Base-by-base conservation (phyloP, 2,113 vertebrate species). In the Elgaria multicarinata region DNA sequence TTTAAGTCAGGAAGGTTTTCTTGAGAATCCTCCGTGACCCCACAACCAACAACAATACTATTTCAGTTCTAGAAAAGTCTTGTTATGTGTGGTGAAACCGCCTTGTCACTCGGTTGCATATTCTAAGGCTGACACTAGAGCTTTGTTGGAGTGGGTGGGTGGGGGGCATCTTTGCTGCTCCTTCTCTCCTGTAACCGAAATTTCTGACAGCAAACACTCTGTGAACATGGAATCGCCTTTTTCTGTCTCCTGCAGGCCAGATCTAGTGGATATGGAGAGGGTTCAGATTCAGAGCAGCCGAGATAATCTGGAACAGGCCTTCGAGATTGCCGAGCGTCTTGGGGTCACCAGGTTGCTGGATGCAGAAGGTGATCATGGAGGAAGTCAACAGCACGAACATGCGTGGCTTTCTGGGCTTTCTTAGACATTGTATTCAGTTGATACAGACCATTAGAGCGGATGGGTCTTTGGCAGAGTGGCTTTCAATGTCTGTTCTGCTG, bases 301-400 rank as follows among this genome's bases (percentile, higher is more conserved):
- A 44, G 99, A 99, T 81, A 99, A 99, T 95, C 98, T 99, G 67
- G 99, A 99, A 91, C 99, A 99, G 94, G 99, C 99, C 87, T 99
- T 99, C 0, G 98, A 99, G 96, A 98, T 99, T 1, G 99, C 98
- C 0, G 99, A 99, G 96, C 98, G 97, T 71, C 96, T 99, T 12
- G 99, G 99, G 0, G 99, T 99, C 69, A 99, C 99, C 0, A 97
- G 98, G 75, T 97, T 99, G 93, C 96, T 99, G 95, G 99, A 99
- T 24, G 97, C 98, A 0, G 99, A 99, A 98, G 99, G 99, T 99
- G 93, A 95, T 39, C 36, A n/a, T 24, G 97, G 93, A 75, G 12
- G 62, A 22, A 18, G 13, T 4, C 42, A 79, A 7, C 58, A 81
- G 53, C 50, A 3, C 36, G 24, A n/a, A 33, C n/a, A 18, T 1